Base-by-base conservation (phyloP, 2,797 vertebrate genomes). In the Phrynocephalus guinanensis region DNA sequence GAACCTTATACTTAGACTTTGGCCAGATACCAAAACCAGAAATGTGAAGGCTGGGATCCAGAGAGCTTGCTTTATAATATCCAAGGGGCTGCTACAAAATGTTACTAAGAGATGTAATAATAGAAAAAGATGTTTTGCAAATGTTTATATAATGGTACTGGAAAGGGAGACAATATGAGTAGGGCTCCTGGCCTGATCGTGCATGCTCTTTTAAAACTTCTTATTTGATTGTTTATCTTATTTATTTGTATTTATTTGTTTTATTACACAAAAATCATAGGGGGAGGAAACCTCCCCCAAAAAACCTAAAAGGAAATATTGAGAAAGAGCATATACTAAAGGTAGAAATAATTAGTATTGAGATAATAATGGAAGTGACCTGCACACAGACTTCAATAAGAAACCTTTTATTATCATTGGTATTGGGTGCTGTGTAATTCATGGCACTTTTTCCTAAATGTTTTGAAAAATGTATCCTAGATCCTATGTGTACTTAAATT, bases 101-200 rank as follows among this genome's bases (percentile, higher is more conserved):
- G 20, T 18, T 63, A 63, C 5, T 63, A 13, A 15, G 15, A 63
- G 20, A 5, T 18, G 18, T 63, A 63, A 20, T 22, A 63, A 63
- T 63, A 76, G 11, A 48, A 48, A 48, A 18, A 85, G n/a, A 16
- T 56, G 48, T n/a, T 82, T 87, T 79, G 83, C 81, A 86, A 87
- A 84, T 91, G 6, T 56, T 79, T 52, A 13, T 56, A 11, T 79
- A 38, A 88, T 63, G 89, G 87, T 89, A 67, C 81, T 84, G 90
- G 38, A 0, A 0, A 89, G 33, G 22, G 77, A 86, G n/a, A 0
- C 0, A 88, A 86, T 48, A 10, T 48, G 38, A 56, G 13, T 44
- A 5, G 26, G 68, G 28, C 3, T 68, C 44, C 10, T 33, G 71
- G 28, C 48, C n/a, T 20, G 81, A 11, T 33, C 28, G 13, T 38